phyloP scores from a whole-genome alignment of 1,140 invertebrate genomes.

The Diachasmimorpha longicaudata region DNA sequence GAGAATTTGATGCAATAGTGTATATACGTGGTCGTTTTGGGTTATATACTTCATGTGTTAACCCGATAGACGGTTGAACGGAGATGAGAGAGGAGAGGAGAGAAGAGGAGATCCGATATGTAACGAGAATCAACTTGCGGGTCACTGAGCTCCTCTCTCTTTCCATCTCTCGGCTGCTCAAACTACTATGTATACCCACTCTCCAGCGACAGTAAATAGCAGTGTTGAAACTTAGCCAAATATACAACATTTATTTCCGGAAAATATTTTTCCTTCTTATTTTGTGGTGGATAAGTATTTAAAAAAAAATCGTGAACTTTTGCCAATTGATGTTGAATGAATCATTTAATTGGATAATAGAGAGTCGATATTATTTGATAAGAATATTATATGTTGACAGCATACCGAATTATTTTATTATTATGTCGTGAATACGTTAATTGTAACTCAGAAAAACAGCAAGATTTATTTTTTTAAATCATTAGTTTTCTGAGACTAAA shows the following conservation, averaged over 20 bases:
- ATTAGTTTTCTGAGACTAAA: too few species aligned
- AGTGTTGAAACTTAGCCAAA: conserved; percentile 15
- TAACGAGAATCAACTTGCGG: conserved; percentile 15
- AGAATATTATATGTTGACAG: too few species aligned
- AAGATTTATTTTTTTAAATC: too few species aligned
- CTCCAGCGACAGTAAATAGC: neutral
- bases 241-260: conserved; percentile 2
- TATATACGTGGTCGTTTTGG: neutral
- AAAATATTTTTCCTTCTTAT: neutral
- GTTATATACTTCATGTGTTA: conserved; percentile 8
- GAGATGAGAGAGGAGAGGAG: neutral
- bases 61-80: neutral
- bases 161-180: neutral
- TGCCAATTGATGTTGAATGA: neutral
- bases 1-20: neutral
- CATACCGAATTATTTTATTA: too few species aligned
- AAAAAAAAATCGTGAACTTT: neutral
- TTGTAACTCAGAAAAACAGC: too few species aligned
- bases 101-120: neutral
- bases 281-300: neutral
- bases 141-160: neutral
- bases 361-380: too few species aligned
- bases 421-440: too few species aligned
- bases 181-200: neutral
- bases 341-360: neutral